phyloP scores from a whole-genome alignment of 1,140 invertebrate genomes.

The Diachasmimorpha longicaudata region DNA sequence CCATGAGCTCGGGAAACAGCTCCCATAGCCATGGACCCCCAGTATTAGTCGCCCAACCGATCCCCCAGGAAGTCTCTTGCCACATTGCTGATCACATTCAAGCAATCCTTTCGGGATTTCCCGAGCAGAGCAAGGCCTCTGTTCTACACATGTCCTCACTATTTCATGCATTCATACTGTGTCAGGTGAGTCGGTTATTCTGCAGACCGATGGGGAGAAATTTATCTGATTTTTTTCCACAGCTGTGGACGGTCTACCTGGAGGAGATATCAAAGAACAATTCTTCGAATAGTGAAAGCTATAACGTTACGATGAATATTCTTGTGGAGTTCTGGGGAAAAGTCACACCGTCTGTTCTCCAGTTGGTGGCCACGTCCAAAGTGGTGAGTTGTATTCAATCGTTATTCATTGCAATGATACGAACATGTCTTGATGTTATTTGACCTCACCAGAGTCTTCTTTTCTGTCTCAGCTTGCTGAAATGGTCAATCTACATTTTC shows the following conservation, averaged over 20 bases:
- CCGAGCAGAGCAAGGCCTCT: constrained; percentile 91
- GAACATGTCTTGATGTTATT: no score
- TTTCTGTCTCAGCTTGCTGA: constrained; percentile 80
- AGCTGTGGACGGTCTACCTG: constrained; percentile 98
- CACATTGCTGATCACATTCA: constrained; percentile 97
- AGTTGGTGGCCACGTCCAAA: constrained; percentile 93
- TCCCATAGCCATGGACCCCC: constrained; percentile 49
- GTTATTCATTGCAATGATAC: not conserved
- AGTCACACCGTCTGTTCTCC: constrained; percentile 93
- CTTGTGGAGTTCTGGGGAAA: constrained; percentile 99
- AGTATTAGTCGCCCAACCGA: constrained; percentile 75
- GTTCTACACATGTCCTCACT: constrained; percentile 92
- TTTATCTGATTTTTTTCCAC: constrained; percentile 18
- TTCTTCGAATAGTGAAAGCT: constrained; percentile 71
- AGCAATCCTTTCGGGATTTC: constrained; percentile 93
- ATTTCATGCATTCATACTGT: constrained; percentile 82
- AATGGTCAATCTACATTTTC: constrained; percentile 96
- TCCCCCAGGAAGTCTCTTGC: constrained; percentile 94
- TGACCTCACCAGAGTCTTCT: not conserved
- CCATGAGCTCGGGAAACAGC: constrained; percentile 64
- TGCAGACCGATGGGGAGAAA: not conserved
- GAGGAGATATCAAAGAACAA: constrained; percentile 82
- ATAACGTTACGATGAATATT: constrained; percentile 77
- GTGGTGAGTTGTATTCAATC: constrained; percentile 68
- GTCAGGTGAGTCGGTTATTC: constrained; percentile 66